Evolutionary conservation across 2,113 vertebrate species (phyloP).

Genomic region (Chionodraco myersi): DNA sequence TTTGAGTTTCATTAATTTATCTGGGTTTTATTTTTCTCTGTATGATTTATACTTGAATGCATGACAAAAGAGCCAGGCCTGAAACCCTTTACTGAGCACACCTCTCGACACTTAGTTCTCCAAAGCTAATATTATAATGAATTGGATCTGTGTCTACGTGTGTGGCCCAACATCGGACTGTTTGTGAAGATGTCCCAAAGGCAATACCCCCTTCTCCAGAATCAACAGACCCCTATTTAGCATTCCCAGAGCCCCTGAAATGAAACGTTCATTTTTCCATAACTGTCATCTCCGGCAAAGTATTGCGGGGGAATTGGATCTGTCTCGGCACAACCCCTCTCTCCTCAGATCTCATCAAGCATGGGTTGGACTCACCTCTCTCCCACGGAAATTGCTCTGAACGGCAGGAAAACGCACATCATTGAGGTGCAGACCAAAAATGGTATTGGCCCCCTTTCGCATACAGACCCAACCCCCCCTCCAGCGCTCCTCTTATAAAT

Average conservation of each 20-base stretch:
- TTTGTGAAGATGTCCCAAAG: constrained; percentile 76
- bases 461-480: constrained; percentile 33
- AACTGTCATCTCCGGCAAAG: constrained; percentile 68
- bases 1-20: constrained; percentile 58
- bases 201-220: constrained; percentile 73
- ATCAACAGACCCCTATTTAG: constrained; percentile 73
- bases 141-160: constrained; percentile 62
- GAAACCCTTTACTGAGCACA: constrained; percentile 28
- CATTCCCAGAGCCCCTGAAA: constrained; percentile 76
- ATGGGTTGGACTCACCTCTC: constrained; percentile 56
- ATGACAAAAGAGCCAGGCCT: constrained; percentile 35
- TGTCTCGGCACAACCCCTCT: constrained; percentile 51
- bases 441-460: constrained; percentile 47
- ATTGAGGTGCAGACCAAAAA: constrained; percentile 66
- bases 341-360: constrained; percentile 73
- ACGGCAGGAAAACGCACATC: constrained; percentile 70
- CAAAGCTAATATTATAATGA: constrained; percentile 74
- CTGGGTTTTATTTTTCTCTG: background rate
- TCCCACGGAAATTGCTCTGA: constrained; percentile 73
- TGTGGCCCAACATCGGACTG: constrained; percentile 58
- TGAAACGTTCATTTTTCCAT: constrained; percentile 70
- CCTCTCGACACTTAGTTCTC: constrained; percentile 57
- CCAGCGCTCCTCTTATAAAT: constrained; percentile 78
- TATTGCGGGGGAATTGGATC: constrained; percentile 76
- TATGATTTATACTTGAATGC: constrained; percentile 56